phyloP scores from a whole-genome alignment of 1,140 invertebrate species.

The Formica selysi region DNA sequence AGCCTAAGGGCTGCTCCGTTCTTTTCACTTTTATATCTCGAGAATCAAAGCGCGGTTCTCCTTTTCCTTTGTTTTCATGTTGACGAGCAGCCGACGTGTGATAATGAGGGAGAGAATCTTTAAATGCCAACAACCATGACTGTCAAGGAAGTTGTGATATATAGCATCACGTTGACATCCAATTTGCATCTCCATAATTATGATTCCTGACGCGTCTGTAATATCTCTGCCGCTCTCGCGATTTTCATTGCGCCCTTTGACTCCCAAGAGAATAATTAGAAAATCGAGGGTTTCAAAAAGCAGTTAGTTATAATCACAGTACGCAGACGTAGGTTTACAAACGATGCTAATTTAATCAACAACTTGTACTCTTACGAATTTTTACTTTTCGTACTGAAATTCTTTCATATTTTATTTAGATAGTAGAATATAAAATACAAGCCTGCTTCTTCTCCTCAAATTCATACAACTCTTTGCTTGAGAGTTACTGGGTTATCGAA shows the following conservation, averaged over 20 bases:
- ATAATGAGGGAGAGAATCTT: constrained; percentile 58
- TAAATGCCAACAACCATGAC: constrained; percentile 43
- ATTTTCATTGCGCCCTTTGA: constrained; percentile 2
- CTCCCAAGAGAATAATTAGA: background rate
- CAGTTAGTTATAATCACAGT: background rate
- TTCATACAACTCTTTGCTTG: background rate
- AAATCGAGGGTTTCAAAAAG: background rate
- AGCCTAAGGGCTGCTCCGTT: background rate
- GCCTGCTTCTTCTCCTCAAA: background rate
- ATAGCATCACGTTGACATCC: constrained; percentile 52
- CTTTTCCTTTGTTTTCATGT: constrained; percentile 34
- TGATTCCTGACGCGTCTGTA: constrained; percentile 4
- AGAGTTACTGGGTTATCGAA: background rate
- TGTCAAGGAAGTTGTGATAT: constrained; percentile 52
- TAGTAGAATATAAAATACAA: background rate
- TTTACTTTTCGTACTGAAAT: background rate
- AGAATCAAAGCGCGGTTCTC: constrained; percentile 16
- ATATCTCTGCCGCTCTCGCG: background rate
- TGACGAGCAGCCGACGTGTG: constrained; percentile 22
- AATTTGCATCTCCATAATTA: constrained; percentile 44
- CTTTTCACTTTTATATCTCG: constrained; percentile 10
- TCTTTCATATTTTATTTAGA: background rate
- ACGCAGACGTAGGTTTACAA: background rate
- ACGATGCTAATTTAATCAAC: constrained; percentile 1
- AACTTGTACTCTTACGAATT: background rate